phyloP scores from a whole-genome alignment of 2,888 invertebrate genomes.

The Aricia artaxerxes region DNA sequence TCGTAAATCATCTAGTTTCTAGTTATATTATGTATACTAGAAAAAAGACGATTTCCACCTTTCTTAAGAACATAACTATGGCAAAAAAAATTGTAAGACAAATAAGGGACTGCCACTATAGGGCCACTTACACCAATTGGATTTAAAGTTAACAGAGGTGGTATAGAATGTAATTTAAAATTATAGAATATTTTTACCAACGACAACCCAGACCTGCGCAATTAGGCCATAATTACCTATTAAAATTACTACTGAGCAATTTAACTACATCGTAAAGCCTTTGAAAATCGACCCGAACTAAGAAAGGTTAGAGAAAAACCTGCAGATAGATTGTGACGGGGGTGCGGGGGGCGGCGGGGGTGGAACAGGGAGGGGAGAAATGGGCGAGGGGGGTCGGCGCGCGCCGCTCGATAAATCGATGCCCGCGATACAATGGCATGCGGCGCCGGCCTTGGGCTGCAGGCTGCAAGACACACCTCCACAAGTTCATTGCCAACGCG shows the following conservation, averaged over 20 bases:
- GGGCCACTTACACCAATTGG: too few relatives aligned
- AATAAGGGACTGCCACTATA: too few relatives aligned
- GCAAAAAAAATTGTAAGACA: too few relatives aligned
- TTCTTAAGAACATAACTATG: too few relatives aligned
- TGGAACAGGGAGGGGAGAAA: conserved; percentile 38
- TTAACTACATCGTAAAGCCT: neutral
- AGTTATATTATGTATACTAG: too few relatives aligned
- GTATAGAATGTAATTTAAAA: neutral
- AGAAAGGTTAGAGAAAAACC: conserved; percentile 38
- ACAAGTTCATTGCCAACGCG: conserved; percentile 76
- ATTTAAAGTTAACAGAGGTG: too few relatives aligned
- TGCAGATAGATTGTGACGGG: conserved; percentile 45
- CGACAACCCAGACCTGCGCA: neutral
- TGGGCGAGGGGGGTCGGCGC: conserved; percentile 61
- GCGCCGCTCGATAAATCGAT: conserved; percentile 80
- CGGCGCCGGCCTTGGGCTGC: conserved; percentile 73
- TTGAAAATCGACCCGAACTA: conserved; percentile 31
- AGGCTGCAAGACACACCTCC: conserved; percentile 77
- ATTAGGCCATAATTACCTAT: neutral
- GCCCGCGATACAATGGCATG: conserved; percentile 69
- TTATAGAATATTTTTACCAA: neutral
- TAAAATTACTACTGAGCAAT: neutral
- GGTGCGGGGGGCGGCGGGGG: conserved; percentile 47
- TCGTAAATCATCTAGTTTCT: too few relatives aligned
- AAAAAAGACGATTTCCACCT: too few relatives aligned